Evolutionary conservation across 2,113 vertebrate species (phyloP).

Genomic region (Myiagra hebetior): DNA sequence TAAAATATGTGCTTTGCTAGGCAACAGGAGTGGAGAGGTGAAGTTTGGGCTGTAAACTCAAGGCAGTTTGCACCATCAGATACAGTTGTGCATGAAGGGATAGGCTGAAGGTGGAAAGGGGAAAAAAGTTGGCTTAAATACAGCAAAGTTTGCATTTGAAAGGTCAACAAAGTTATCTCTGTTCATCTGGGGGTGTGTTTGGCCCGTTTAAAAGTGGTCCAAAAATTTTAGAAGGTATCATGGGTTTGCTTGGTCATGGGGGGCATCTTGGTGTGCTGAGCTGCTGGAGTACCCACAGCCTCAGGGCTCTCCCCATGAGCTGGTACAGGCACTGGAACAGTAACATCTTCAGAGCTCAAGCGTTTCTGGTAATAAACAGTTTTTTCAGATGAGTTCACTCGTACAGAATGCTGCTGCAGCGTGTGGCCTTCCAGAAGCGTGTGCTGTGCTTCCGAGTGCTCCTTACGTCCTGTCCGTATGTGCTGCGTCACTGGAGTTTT

Average conservation of each 20-base stretch:
- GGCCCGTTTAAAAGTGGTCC: not conserved
- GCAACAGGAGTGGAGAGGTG: not conserved
- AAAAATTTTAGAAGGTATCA: not conserved
- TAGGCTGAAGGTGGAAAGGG: not conserved
- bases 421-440: not conserved
- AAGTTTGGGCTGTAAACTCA: slow-evolving; percentile 1
- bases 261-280: not conserved
- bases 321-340: not conserved
- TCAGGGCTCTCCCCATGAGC: not conserved
- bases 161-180: not conserved
- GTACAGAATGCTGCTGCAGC: not conserved
- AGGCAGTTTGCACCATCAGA: not conserved
- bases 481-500: not conserved
- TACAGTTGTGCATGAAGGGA: not conserved
- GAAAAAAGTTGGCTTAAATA: not conserved
- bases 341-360: not conserved
- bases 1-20: not conserved
- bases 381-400: not conserved
- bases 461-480: not conserved
- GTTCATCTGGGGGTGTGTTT: not conserved
- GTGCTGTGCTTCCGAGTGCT: not conserved
- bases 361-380: not conserved
- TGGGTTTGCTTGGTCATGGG: not conserved
- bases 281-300: not conserved
- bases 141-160: not conserved